Base-by-base conservation (phyloP, 2,888 invertebrate species). In the Leucophenga maculata region DNA sequence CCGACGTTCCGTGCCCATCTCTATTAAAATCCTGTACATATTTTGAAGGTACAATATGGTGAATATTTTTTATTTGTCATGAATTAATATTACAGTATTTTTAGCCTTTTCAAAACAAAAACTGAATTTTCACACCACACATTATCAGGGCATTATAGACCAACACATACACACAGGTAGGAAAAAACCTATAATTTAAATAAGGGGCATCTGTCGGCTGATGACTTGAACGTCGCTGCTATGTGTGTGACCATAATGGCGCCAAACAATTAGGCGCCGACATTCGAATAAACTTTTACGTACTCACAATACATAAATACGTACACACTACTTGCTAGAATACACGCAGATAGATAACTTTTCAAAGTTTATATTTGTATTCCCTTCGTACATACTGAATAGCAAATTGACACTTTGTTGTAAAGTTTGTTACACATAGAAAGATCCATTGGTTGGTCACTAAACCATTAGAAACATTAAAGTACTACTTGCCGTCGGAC, bases 211-310 rank as follows among this genome's bases (percentile, higher is more conserved):
- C 54, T 9, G 31, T 26, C 57, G 57, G 57, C 26, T 26, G 57
- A 55, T 54, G 31, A n/a, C 18, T 26, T 32, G 9, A 31, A 18
- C 46, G 31, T 16, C 31, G 16, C 46, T 26, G 57, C 14, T 18
- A 20, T 57, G 57, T 57, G 22, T 57, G 57, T 57, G 57, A 26
- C 57, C 72, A 66, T 71, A 69, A 70, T 76, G 76, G 76, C 76
- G 76, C 76, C 76, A 76, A 76, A 70, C 72, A 76, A 68, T 69
- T 68, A 74, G 74, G 76, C 76, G 76, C 76, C 76, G 68, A 64
- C 74, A 67, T 66, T 68, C 69, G 60, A 72, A 46, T 48, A 65
- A 18, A 52, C 65, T 50, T 64, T 48, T 57, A 57, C 57, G 31
- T 26, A 26, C n/a, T n/a, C n/a, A 26, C 57, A 20, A n/a, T 57